These are phyloP conservation scores for Streptopelia turtur DNA, from an alignment of 2,797 vertebrate species.

Conservation along the genomic window DNA sequence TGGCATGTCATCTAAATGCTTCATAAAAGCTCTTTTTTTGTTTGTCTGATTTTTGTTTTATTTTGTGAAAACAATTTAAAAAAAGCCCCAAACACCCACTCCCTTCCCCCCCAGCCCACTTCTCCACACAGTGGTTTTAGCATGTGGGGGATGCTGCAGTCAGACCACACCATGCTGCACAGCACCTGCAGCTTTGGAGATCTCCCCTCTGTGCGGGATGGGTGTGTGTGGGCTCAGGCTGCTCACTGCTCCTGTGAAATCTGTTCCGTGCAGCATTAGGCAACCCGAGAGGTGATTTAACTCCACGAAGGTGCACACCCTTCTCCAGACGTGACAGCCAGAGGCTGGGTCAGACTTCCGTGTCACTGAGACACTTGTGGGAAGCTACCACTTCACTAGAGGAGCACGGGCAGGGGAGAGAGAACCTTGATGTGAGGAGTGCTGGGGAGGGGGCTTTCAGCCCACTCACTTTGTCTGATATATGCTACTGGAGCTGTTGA, in stretches of 20 bases:
- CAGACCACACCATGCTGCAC: fast-evolving
- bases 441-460: background rate
- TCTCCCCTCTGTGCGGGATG: background rate
- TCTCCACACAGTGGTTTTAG: background rate
- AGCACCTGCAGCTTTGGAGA: background rate
- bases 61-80: background rate
- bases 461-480: background rate
- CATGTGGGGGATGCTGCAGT: background rate
- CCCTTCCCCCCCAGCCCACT: background rate
- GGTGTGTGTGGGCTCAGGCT: background rate
- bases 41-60: no score
- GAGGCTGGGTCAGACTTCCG: constrained; percentile 16
- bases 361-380: constrained; percentile 46
- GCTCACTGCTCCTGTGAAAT: background rate
- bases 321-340: background rate
- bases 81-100: background rate
- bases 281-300: constrained; percentile 9
- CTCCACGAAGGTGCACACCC: background rate
- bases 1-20: background rate
- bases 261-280: background rate
- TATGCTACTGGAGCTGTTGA: background rate
- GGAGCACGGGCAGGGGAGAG: background rate
- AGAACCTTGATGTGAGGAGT: background rate
- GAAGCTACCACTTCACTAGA: constrained; percentile 43
- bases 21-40: background rate